phyloP scores from a whole-genome alignment of 2,888 invertebrate genomes.

The Anticlea derivata region DNA sequence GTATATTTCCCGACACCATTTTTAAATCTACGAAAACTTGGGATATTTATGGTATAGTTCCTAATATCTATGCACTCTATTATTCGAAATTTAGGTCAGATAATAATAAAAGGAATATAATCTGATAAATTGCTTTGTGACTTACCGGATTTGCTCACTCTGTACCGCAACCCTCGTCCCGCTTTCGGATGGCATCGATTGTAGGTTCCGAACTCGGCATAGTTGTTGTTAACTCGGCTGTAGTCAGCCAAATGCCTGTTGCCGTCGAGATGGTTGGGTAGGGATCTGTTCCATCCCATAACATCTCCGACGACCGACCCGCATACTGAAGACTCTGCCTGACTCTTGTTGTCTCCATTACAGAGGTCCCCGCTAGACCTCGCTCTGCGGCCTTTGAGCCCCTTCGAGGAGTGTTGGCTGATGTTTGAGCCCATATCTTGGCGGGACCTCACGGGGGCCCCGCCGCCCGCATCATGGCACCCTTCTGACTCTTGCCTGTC shows the following conservation, averaged over 20 bases:
- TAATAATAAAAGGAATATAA: too few species aligned
- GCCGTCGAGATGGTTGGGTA: conserved; percentile 88
- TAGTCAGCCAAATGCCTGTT: conserved; percentile 83
- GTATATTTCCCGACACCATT: conserved; percentile 8
- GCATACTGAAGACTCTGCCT: conserved; percentile 78
- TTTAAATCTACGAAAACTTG: too few species aligned
- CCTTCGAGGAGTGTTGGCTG: conserved; percentile 89
- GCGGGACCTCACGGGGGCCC: conserved; percentile 78
- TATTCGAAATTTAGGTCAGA: too few species aligned
- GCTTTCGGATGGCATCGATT: conserved; percentile 75
- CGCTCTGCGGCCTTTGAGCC: conserved; percentile 88
- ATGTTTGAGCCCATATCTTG: conserved; percentile 90
- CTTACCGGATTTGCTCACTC: conserved; percentile 78
- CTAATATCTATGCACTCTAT: too few species aligned
- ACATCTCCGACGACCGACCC: conserved; percentile 79
- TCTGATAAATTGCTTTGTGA: conserved; percentile 27
- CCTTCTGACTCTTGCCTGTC: conserved; percentile 47
- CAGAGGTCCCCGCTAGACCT: conserved; percentile 90
- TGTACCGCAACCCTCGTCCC: conserved; percentile 73
- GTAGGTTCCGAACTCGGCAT: conserved; percentile 74
- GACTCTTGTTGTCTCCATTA: conserved; percentile 83
- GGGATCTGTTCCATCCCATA: conserved; percentile 83
- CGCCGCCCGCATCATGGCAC: conserved; percentile 70
- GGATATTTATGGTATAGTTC: too few species aligned
- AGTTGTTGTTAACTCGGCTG: conserved; percentile 83